A percentile compares a stretch with the other conserved stretches of the same genome.
phyloP scores from a whole-genome alignment of 2,888 invertebrate species.

The Morpho achilles region DNA sequence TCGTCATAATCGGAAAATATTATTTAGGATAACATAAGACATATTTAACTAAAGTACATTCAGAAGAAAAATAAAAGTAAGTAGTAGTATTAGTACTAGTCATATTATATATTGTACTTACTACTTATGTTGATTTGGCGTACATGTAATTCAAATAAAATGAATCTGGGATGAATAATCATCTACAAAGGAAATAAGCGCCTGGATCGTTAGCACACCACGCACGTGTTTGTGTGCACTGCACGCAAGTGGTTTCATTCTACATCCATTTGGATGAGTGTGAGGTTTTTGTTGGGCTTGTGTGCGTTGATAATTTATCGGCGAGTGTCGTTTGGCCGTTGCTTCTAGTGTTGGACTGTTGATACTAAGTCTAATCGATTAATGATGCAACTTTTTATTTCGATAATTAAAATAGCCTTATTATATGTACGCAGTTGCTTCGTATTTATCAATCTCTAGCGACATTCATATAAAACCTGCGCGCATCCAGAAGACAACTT shows the following conservation, averaged over 20 bases:
- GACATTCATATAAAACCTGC: no score
- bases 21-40: no score
- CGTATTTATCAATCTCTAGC: no score
- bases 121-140: slow-evolving; percentile 9
- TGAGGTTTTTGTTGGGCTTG: slow-evolving; percentile 30
- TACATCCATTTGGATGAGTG: slow-evolving; percentile 32
- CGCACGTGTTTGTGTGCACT: slow-evolving; percentile 31
- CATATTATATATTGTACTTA: no score
- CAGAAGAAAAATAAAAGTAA: no score
- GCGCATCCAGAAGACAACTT: no score
- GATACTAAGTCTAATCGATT: not conserved
- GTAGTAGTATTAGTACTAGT: no score
- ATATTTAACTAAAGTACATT: no score
- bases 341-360: slow-evolving; percentile 9
- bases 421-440: no score
- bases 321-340: slow-evolving; percentile 43
- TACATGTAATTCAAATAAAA: slow-evolving; percentile 20
- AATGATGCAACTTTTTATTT: not conserved
- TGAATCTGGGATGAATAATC: slow-evolving; percentile 38
- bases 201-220: slow-evolving; percentile 39
- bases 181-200: slow-evolving; percentile 50
- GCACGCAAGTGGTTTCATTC: slow-evolving; percentile 32
- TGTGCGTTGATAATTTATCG: slow-evolving; percentile 62
- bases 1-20: no score
- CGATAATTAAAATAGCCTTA: no score